phyloP scores from a whole-genome alignment of 1,140 invertebrate species.

The Luehdorfia chinensis region DNA sequence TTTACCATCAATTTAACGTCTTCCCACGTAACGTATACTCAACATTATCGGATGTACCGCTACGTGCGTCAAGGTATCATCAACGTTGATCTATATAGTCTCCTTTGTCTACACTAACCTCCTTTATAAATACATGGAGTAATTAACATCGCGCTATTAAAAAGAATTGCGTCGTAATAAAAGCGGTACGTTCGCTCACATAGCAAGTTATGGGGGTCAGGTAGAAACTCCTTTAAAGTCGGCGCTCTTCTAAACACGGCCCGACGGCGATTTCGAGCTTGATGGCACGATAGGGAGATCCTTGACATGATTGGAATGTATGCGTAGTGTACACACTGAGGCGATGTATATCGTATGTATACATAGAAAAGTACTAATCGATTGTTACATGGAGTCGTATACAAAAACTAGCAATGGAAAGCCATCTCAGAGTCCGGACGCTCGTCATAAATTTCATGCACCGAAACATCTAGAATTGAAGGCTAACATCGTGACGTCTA shows the following conservation, averaged over 20 bases:
- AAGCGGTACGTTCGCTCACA: neutral
- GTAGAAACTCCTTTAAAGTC: constrained; percentile 11
- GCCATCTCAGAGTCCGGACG: no score
- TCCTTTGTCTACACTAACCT: constrained; percentile 2
- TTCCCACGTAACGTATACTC: neutral
- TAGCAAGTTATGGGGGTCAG: constrained; percentile 13
- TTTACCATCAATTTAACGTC: no score
- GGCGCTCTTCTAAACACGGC: neutral
- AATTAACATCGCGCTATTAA: constrained; percentile 7
- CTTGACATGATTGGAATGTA: constrained; percentile 36
- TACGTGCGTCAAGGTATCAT: constrained; percentile 1
- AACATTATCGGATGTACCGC: neutral
- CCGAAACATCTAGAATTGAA: no score
- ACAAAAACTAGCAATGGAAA: no score
- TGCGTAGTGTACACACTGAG: no score
- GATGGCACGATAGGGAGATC: constrained; percentile 23
- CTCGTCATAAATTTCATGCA: no score
- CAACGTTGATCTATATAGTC: neutral
- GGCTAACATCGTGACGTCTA: no score
- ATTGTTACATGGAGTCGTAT: no score
- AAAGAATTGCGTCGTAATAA: constrained; percentile 2
- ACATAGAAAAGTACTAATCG: no score
- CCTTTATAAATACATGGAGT: neutral
- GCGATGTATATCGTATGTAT: no score
- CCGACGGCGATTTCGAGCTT: neutral